Evolutionary conservation across 2,888 invertebrate genomes (phyloP).

Genomic region (Ceratothoa steindachneri): DNA sequence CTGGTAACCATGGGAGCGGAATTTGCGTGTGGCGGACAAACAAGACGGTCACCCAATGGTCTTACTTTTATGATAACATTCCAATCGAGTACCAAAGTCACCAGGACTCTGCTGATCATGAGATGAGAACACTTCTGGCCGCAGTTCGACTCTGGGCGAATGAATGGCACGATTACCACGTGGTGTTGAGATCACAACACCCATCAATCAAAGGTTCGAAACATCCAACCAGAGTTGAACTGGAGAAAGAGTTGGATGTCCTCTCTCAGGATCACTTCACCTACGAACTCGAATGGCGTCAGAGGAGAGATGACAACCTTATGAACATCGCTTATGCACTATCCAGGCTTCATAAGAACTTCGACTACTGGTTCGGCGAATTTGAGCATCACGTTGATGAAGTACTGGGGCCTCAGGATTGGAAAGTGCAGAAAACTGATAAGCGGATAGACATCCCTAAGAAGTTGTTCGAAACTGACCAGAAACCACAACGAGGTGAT

Average conservation of each 20-base stretch:
- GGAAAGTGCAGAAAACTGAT: conserved; percentile 11
- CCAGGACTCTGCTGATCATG: conserved; percentile 39
- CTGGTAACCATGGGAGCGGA: conserved; percentile 43
- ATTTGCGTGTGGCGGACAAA: conserved; percentile 40
- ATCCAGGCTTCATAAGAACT: conserved; percentile 35
- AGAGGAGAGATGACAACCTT: conserved; percentile 31
- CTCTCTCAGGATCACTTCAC: conserved; percentile 27
- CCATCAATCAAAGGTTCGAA: conserved; percentile 26
- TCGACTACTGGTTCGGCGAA: conserved; percentile 30
- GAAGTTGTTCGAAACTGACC: conserved; percentile 24
- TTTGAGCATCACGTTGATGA: conserved; percentile 40
- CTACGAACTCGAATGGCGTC: conserved; percentile 40
- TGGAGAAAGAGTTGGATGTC: conserved; percentile 21
- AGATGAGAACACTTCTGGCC: conserved; percentile 37
- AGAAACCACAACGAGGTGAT: neutral
- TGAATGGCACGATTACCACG: conserved; percentile 35
- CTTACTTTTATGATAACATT: conserved; percentile 44
- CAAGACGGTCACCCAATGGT: conserved; percentile 28
- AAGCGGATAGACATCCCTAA: conserved; percentile 19
- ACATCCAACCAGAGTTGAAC: conserved; percentile 25
- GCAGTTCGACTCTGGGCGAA: conserved; percentile 39
- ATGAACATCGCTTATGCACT: conserved; percentile 27
- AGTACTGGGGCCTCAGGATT: conserved; percentile 30
- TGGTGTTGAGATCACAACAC: conserved; percentile 34
- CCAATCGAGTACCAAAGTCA: conserved; percentile 45